These are phyloP conservation scores for Mobula hypostoma DNA, from an alignment of 2,113 vertebrate species.

Conservation along the genomic window DNA sequence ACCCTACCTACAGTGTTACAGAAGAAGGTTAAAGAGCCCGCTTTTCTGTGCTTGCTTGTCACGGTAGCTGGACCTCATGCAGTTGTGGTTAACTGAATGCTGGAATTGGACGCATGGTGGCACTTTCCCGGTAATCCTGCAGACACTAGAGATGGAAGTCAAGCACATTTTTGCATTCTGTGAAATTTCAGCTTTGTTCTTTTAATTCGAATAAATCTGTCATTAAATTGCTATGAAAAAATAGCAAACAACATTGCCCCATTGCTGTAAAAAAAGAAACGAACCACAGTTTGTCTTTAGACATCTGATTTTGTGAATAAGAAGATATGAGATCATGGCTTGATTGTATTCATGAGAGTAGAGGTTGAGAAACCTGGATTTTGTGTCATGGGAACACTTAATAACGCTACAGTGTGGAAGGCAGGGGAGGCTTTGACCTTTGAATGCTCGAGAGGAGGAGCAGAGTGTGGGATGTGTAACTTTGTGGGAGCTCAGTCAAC, in stretches of 20 bases:
- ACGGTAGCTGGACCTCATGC: no score
- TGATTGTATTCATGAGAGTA: no score
- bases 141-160: background rate
- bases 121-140: background rate
- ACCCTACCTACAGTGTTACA: no score
- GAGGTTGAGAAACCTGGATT: no score
- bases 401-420: no score
- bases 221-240: background rate
- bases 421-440: no score
- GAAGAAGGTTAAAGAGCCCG: no score
- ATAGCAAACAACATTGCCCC: background rate
- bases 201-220: background rate
- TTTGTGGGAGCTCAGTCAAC: no score
- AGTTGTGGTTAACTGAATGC: background rate
- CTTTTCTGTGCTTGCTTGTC: no score
- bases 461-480: no score
- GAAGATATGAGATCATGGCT: background rate
- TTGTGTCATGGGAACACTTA: no score
- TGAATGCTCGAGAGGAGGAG: no score
- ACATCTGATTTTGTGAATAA: background rate
- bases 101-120: background rate
- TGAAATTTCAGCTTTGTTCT: background rate
- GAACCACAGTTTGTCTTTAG: background rate
- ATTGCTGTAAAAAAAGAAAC: background rate
- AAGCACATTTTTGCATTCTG: background rate